These are phyloP conservation scores for Muscicapa comitata DNA, from an alignment of 2,797 vertebrate species.

Conservation along the genomic window DNA sequence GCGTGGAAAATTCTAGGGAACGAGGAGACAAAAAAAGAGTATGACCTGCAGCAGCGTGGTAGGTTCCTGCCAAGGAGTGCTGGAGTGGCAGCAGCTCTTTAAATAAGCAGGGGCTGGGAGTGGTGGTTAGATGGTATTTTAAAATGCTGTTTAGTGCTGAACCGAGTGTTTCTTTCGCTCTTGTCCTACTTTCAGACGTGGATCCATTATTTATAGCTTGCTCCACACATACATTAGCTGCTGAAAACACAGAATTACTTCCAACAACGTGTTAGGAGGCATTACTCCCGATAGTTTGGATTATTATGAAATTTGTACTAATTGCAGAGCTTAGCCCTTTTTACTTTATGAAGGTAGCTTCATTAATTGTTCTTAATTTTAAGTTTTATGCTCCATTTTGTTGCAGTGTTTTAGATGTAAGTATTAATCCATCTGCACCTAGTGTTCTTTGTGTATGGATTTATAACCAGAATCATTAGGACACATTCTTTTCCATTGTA, in stretches of 20 bases:
- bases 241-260: constrained; percentile 45
- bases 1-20: constrained; percentile 89
- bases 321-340: constrained; percentile 2
- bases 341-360: constrained; percentile 23
- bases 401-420: not conserved
- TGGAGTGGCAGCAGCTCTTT: constrained; percentile 42
- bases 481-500: not conserved
- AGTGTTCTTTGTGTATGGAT: not conserved
- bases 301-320: constrained; percentile 6
- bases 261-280: constrained; percentile 22
- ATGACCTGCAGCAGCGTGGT: constrained; percentile 84
- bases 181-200: constrained; percentile 39
- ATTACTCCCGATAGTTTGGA: constrained; percentile 53
- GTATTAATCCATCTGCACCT: not conserved
- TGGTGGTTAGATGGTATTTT: constrained; percentile 29
- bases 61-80: constrained; percentile 66
- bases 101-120: constrained; percentile 29
- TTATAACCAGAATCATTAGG: constrained; percentile 15
- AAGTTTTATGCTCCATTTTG: not conserved
- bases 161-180: constrained; percentile 22
- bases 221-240: constrained; percentile 37
- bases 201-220: constrained; percentile 65
- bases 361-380: constrained; percentile 11
- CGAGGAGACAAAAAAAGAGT: constrained; percentile 82
- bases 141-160: constrained; percentile 46